Evolutionary conservation across 2,888 invertebrate species (phyloP).

Genomic region (Prosapia bicincta): DNA sequence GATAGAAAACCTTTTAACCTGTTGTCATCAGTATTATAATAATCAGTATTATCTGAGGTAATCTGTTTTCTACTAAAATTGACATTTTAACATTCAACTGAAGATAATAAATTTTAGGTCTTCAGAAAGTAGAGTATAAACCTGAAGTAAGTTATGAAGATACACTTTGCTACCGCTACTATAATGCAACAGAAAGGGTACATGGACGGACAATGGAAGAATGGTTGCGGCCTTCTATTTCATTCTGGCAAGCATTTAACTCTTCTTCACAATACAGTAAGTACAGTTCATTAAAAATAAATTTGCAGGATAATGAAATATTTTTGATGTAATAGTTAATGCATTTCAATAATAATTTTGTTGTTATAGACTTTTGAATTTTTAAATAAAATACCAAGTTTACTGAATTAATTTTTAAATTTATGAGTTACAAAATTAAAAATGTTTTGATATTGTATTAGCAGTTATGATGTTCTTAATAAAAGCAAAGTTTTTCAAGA

Average conservation of each 20-base stretch:
- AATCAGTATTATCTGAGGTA: background rate
- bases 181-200: slow-evolving; percentile 55
- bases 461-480: no score
- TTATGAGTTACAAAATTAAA: no score
- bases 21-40: background rate
- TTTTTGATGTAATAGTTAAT: no score
- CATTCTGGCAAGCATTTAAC: slow-evolving; percentile 51
- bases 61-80: background rate
- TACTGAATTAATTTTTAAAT: no score
- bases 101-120: slow-evolving; percentile 47
- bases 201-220: slow-evolving; percentile 60
- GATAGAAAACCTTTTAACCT: background rate
- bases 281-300: background rate
- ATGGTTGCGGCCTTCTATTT: slow-evolving; percentile 60
- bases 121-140: slow-evolving; percentile 55
- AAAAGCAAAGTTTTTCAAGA: no score
- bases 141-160: slow-evolving; percentile 54
- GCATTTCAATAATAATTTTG: no score
- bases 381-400: no score
- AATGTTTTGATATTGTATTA: no score
- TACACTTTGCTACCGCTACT: slow-evolving; percentile 55
- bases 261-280: slow-evolving; percentile 1
- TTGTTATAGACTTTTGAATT: no score
- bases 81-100: background rate
- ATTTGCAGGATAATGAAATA: no score